Base-by-base conservation (phyloP, 2,888 invertebrate genomes). In the Cantharis lateralis region DNA sequence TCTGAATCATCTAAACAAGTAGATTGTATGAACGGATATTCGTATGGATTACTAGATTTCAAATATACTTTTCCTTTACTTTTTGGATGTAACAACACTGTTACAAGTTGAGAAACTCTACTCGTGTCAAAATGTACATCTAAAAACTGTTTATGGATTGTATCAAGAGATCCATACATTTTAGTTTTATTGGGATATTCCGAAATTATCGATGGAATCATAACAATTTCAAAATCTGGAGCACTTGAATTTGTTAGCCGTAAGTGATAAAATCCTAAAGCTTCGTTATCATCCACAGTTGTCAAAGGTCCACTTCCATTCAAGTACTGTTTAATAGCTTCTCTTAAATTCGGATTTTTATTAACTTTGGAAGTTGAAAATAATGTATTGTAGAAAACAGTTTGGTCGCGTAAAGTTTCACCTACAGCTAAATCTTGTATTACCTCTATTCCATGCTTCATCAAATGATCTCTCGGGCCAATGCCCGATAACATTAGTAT, bases 401-500 rank as follows among this genome's bases (percentile, higher is more conserved):
- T 62, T 48, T 85, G 86, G 70, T 85, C 85, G 24, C 79, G 70
- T 9, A 86, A 68, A 20, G 81, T 78, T 71, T 80, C 62, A n/a
- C 84, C 84, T 11, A 81, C 80, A 10, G 83, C 81, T 18, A 84
- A 69, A 77, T 84, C 79, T 68, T 81, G 68, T 9, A 82, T 70
- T 7, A 83, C 76, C 4, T 76, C 64, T n/a, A 86, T 85, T 9
- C 76, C 73, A 7, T 80, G 71, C 26, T 78, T 70, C 18, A 75
- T 48, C n/a, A 86, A 70, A 15, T 84, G 81, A 3, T 79, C 73
- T 68, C 74, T 71, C 3, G 85, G 85, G 7, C 85, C 85, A 4
- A 86, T 78, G 15, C 85, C 85, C 18, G 84, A 84, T n/a, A 84
- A 70, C 84, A 85, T 83, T 9, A 85, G 73, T 1, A 85, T 64